phyloP scores from a whole-genome alignment of 2,797 vertebrate genomes.

The Manis pentadactyla region DNA sequence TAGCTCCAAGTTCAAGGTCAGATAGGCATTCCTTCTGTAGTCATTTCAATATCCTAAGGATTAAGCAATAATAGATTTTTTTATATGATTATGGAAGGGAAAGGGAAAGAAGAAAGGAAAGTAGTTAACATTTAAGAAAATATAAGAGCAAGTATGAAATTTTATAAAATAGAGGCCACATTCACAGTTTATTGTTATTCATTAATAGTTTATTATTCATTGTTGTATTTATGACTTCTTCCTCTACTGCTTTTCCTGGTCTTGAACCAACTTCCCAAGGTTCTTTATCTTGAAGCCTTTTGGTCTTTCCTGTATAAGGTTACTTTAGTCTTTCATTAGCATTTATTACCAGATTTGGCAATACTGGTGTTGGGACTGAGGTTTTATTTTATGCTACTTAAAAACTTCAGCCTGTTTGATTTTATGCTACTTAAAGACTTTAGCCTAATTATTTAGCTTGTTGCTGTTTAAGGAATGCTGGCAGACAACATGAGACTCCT shows the following conservation, averaged over 20 bases:
- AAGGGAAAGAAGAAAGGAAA: not conserved
- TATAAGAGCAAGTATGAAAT: not conserved
- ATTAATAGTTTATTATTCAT: not conserved
- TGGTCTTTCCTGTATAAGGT: not conserved
- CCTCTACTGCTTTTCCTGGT: not conserved
- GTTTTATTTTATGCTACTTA: not conserved
- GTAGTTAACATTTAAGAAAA: not conserved
- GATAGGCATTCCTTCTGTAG: not conserved
- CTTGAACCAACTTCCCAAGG: not conserved
- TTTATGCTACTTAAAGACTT: not conserved
- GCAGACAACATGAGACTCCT: not conserved
- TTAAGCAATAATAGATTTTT: not conserved
- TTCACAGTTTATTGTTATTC: not conserved
- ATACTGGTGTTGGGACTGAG: not conserved
- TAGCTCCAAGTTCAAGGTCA: not conserved
- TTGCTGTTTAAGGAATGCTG: not conserved
- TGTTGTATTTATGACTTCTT: not conserved
- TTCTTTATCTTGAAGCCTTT: constrained; percentile 20
- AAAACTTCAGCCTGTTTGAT: not conserved
- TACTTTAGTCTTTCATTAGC: not conserved
- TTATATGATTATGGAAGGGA: not conserved
- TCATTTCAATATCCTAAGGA: not conserved
- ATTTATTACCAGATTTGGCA: not conserved
- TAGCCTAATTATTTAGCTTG: not conserved
- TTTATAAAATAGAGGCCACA: not conserved